Conservation (phyloP, 2,888 invertebrate genomes). For the Eupithecia inturbata region DNA sequence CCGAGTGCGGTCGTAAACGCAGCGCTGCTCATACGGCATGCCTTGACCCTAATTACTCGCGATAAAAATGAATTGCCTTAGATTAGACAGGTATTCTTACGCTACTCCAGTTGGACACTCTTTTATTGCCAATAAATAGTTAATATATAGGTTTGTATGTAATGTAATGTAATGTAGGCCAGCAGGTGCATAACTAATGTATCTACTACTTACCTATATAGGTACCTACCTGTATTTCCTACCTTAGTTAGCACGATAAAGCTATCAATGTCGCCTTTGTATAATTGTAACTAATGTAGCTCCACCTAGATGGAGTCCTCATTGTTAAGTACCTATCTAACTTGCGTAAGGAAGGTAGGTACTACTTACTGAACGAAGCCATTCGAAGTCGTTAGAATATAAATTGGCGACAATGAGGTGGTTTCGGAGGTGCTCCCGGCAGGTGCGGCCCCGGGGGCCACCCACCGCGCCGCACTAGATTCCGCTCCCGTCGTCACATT, state of each 20-base stretch:
- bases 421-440: constrained; percentile 37
- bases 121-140: constrained; percentile 19
- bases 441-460: constrained; percentile 55
- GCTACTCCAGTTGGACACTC: background rate
- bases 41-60: constrained; percentile 25
- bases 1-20: background rate
- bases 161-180: background rate
- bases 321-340: background rate
- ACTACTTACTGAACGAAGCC: background rate
- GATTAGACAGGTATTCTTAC: constrained; percentile 14
- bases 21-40: constrained; percentile 12
- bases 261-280: too few species aligned
- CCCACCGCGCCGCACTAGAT: constrained; percentile 78
- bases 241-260: too few species aligned
- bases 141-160: background rate
- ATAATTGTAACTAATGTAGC: background rate
- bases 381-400: background rate
- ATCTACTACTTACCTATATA: background rate
- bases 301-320: background rate
- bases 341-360: background rate
- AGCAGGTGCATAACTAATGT: background rate
- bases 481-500: constrained; percentile 70
- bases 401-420: constrained; percentile 21
- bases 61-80: constrained; percentile 24
- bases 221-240: background rate